A percentile compares a stretch with the other conserved stretches of the same genome.
Conservation (phyloP, 2,113 vertebrate genomes). For the Tretioscincus oriximinensis region DNA sequence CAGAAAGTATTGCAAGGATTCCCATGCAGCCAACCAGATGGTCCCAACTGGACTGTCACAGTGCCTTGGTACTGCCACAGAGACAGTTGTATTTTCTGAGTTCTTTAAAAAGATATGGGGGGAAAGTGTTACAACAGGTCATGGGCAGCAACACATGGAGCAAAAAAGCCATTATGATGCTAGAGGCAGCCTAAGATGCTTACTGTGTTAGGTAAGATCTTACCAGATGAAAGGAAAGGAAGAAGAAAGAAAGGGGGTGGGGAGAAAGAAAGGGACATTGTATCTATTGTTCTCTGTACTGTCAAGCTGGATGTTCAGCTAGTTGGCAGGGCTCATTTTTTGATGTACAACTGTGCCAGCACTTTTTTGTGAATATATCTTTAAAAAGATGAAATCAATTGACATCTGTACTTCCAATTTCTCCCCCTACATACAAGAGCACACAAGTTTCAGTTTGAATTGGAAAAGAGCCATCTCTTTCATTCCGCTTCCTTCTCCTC, state of each 20-base stretch:
- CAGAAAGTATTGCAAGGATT: too few species aligned
- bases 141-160: too few species aligned
- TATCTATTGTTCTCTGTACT: background rate
- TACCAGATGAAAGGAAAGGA: background rate
- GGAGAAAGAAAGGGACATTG: background rate
- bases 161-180: too few species aligned
- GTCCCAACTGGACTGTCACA: too few species aligned
- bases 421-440: background rate
- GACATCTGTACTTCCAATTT: background rate
- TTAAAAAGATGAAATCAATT: accelerated
- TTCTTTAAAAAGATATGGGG: too few species aligned
- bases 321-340: background rate
- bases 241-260: too few species aligned
- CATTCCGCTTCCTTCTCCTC: background rate
- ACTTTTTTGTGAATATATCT: background rate
- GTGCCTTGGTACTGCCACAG: too few species aligned
- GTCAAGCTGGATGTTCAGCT: background rate
- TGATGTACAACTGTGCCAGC: background rate
- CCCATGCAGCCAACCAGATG: too few species aligned
- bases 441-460: background rate
- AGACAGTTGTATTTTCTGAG: too few species aligned
- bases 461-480: constrained; percentile 27
- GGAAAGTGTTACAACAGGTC: too few species aligned
- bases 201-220: background rate
- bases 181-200: background rate